Evolutionary conservation across 2,797 vertebrate genomes (phyloP).

Genomic region (Sphenopsis melanotis): DNA sequence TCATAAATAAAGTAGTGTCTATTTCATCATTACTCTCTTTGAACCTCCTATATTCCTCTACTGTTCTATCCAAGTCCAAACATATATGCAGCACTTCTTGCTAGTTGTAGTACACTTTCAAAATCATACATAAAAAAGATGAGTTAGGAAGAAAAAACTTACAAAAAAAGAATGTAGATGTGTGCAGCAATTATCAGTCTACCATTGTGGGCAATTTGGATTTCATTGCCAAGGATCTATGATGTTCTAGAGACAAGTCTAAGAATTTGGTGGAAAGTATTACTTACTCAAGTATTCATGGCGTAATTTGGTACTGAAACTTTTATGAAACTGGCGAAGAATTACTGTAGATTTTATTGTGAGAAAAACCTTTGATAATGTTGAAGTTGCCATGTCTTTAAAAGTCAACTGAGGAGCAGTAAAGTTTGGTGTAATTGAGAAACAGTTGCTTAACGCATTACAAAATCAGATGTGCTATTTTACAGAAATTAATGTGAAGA

Average conservation of each 20-base stretch:
- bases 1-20: neutral
- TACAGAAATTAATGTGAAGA: constrained; percentile 45
- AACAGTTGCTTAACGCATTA: constrained; percentile 31
- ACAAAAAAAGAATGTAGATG: neutral
- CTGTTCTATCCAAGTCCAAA: neutral
- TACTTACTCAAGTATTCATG: neutral
- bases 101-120: neutral
- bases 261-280: neutral
- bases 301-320: neutral
- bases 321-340: neutral
- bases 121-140: neutral
- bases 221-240: neutral
- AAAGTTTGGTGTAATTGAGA: constrained; percentile 47
- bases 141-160: neutral
- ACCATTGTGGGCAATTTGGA: neutral
- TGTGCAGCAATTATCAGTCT: neutral
- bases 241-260: neutral
- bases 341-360: neutral
- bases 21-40: neutral
- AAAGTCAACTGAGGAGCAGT: constrained; percentile 12
- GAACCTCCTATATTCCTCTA: neutral
- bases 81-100: neutral
- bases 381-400: neutral
- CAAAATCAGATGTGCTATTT: constrained; percentile 44
- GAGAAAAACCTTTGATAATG: neutral